Evolutionary conservation across 2,797 vertebrate species (phyloP).

Genomic region (Tadarida brasiliensis): DNA sequence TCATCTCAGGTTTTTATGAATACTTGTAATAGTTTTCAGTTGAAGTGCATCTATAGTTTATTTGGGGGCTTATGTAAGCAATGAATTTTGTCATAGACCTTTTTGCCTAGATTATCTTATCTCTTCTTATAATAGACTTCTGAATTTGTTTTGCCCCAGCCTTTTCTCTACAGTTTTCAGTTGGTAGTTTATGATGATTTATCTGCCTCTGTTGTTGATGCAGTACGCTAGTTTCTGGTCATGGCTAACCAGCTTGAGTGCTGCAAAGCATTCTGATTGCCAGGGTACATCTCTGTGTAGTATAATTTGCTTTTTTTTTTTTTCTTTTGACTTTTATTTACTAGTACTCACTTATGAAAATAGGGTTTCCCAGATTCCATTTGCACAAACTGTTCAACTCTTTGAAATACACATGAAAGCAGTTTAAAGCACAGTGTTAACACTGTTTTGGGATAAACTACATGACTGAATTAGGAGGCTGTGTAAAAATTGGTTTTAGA

Average conservation of each 20-base stretch:
- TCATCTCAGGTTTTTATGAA: conserved; percentile 36
- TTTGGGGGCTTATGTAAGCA: not conserved
- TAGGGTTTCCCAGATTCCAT: conserved; percentile 48
- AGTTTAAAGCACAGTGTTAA: conserved; percentile 37
- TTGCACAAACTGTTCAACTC: conserved; percentile 28
- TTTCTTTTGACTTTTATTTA: not conserved
- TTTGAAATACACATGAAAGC: conserved; percentile 47
- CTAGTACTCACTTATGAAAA: conserved; percentile 20
- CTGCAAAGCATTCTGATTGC: not conserved
- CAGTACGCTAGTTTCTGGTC: not conserved
- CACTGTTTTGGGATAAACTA: conserved; percentile 2
- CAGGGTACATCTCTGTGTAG: not conserved
- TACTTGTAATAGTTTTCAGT: not conserved
- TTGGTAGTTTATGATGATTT: not conserved
- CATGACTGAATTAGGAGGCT: conserved; percentile 1
- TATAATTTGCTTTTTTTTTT: not conserved
- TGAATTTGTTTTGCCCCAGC: conserved; percentile 10
- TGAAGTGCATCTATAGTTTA: not conserved
- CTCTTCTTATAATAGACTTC: conserved; percentile 37
- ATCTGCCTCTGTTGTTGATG: not conserved
- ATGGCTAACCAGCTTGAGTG: not conserved
- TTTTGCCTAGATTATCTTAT: not conserved
- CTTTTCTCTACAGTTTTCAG: not conserved
- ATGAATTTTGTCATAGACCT: not conserved
- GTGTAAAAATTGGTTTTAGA: conserved; percentile 27